Conservation (phyloP, 2,113 vertebrate species). For the Aegithalos caudatus region DNA sequence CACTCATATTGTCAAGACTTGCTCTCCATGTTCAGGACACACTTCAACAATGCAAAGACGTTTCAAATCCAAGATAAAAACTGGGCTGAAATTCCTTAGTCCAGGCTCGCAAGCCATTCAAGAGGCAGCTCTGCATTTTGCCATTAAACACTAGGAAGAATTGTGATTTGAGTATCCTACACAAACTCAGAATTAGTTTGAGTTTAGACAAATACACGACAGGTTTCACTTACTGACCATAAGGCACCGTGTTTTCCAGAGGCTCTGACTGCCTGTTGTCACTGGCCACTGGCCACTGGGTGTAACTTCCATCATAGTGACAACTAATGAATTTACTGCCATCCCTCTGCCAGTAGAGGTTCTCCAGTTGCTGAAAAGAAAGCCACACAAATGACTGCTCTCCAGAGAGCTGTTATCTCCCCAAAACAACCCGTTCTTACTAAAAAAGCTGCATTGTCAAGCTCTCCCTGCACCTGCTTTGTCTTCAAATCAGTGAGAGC, state of each 20-base stretch:
- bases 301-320: conserved; percentile 92
- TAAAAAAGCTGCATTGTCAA: background rate
- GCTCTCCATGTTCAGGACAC: background rate
- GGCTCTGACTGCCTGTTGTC: conserved; percentile 74
- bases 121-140: background rate
- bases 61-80: background rate
- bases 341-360: conserved; percentile 89
- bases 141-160: background rate
- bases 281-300: conserved; percentile 81
- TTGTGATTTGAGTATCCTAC: background rate
- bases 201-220: background rate
- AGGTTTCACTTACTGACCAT: conserved; percentile 80
- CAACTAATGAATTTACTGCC: conserved; percentile 87
- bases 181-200: background rate
- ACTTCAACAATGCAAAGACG: background rate
- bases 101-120: background rate
- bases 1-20: background rate
- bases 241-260: conserved; percentile 85
- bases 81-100: background rate
- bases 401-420: background rate
- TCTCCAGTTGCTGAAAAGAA: conserved; percentile 86
- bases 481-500: background rate
- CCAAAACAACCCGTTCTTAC: background rate
- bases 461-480: background rate
- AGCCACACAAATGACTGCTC: background rate